A percentile compares a stretch with the other conserved stretches of the same genome.
These are phyloP conservation scores for Sebastes nivosus DNA, from an alignment of 2,797 vertebrate species.

Conservation along the genomic window DNA sequence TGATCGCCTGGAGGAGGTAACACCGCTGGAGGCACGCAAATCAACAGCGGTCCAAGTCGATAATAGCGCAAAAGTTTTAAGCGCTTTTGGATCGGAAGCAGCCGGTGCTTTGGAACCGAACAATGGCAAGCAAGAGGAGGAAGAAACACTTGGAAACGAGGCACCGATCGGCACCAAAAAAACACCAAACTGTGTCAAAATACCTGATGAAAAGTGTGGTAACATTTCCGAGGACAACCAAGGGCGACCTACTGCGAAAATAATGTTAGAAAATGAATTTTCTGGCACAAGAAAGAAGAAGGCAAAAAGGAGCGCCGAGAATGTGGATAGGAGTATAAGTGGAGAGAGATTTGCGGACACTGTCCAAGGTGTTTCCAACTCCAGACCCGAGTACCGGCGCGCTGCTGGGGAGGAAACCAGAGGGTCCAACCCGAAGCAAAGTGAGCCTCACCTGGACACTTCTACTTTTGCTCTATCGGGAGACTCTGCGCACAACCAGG, in stretches of 20 bases:
- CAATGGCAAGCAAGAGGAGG: conserved; percentile 11
- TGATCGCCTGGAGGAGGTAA: conserved; percentile 41
- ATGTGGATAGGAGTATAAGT: conserved; percentile 58
- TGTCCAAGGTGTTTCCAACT: conserved; percentile 71
- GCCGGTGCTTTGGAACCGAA: background rate
- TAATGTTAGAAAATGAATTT: conserved; percentile 1
- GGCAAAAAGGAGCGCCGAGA: conserved; percentile 55
- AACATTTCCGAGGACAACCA: background rate
- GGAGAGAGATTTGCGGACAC: conserved; percentile 58
- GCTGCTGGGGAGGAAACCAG: conserved; percentile 79
- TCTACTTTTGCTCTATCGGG: conserved; percentile 92
- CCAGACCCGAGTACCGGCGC: conserved; percentile 77
- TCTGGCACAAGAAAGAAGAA: conserved; percentile 27
- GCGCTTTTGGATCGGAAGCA: conserved; percentile 28
- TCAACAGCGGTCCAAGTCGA: conserved; percentile 22
- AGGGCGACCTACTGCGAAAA: background rate
- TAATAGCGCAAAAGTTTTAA: conserved; percentile 55
- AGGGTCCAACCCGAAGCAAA: conserved; percentile 73
- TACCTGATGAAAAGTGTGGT: conserved; percentile 44
- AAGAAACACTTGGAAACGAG: conserved; percentile 11
- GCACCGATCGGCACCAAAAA: conserved; percentile 7
- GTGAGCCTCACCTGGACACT: conserved; percentile 87
- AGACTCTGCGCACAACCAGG: conserved; percentile 95
- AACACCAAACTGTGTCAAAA: conserved; percentile 19
- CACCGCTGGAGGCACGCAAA: conserved; percentile 24